Evolutionary conservation across 2,888 invertebrate species (phyloP).

Genomic region (Coleophora flavipennella): DNA sequence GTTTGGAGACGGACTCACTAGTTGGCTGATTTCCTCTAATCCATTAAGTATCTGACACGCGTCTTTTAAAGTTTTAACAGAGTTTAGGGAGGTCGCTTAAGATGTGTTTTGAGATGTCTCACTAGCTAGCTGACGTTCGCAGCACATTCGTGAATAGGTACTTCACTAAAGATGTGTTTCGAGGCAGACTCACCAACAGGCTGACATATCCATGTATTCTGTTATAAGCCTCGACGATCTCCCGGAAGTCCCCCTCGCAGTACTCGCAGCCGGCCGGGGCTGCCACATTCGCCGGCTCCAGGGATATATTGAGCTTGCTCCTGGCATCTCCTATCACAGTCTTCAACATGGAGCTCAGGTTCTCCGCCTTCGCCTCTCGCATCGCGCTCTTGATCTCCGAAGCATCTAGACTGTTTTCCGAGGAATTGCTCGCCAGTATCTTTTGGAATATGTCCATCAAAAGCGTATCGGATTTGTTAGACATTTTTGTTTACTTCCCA

Average conservation of each 20-base stretch:
- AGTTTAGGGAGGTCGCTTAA: too few relatives aligned
- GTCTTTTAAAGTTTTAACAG: too few relatives aligned
- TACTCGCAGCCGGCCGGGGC: constrained; percentile 56
- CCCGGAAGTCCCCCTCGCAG: constrained; percentile 73
- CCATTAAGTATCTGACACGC: too few relatives aligned
- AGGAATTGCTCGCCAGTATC: constrained; percentile 51
- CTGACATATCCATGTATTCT: constrained; percentile 87
- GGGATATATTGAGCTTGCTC: constrained; percentile 37
- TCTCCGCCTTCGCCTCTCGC: constrained; percentile 39
- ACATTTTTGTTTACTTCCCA: too few relatives aligned
- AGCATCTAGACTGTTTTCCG: constrained; percentile 46
- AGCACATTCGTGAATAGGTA: too few relatives aligned
- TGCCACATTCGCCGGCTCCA: constrained; percentile 19
- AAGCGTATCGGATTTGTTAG: too few relatives aligned
- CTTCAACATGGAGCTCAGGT: constrained; percentile 43
- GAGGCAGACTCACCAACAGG: constrained; percentile 74
- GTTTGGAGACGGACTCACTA: too few relatives aligned
- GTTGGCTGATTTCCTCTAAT: too few relatives aligned
- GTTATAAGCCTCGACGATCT: constrained; percentile 76
- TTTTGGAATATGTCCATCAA: constrained; percentile 59
- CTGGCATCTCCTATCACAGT: constrained; percentile 53
- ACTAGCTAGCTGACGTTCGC: too few relatives aligned
- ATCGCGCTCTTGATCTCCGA: constrained; percentile 49
- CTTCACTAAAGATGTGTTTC: not conserved
- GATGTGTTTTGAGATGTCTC: too few relatives aligned